Base-by-base conservation (phyloP, 2,888 invertebrate genomes). In the Ypsolopha scabrella region DNA sequence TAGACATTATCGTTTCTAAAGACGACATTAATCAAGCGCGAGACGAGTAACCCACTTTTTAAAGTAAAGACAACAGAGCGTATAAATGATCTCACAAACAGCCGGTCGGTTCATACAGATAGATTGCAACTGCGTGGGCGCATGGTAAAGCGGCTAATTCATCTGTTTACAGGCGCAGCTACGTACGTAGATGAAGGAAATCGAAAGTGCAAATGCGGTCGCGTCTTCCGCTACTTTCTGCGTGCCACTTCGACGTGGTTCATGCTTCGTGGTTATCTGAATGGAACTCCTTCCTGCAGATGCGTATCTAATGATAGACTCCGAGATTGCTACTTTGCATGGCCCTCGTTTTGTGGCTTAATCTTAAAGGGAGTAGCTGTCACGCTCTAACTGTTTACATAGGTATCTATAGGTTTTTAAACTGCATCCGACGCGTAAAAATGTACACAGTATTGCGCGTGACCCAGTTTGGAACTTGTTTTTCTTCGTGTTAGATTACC, bases 381-480 rank as follows among this genome's bases (percentile, higher is more conserved):
- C 38, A 38, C 38, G 38, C 38, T 38, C 38, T 38, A 38, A 8
- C 38, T 38, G 8, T n/a, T 38, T n/a, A 10, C 38, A 10, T 38
- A n/a, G n/a, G n/a, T n/a, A 38, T 38, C 38, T 10, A n/a, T n/a
- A n/a, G n/a, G n/a, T 38, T 38, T n/a, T 2, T n/a, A 38, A 24
- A 24, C 24, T 24, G 24, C 24, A 24, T 24, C 24, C 24, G 24
- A 24, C 24, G 24, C 24, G 24, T 24, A 24, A 24, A 24, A 24
- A 24, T 24, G 24, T 38, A 38, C 2, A 38, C 38, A 38, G 6
- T 38, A 38, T 38, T 70, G 61, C 64, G 57, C 35, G 48, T 70
- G 79, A 75, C 79, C 79, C 66, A 75, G 70, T 74, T 77, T 75
- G 72, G 68, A 10, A 14, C 48, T 4, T 7, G 39, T 48, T 24